Evolutionary conservation across 2,113 vertebrate genomes (phyloP).

Genomic region (Caranx melampygus): DNA sequence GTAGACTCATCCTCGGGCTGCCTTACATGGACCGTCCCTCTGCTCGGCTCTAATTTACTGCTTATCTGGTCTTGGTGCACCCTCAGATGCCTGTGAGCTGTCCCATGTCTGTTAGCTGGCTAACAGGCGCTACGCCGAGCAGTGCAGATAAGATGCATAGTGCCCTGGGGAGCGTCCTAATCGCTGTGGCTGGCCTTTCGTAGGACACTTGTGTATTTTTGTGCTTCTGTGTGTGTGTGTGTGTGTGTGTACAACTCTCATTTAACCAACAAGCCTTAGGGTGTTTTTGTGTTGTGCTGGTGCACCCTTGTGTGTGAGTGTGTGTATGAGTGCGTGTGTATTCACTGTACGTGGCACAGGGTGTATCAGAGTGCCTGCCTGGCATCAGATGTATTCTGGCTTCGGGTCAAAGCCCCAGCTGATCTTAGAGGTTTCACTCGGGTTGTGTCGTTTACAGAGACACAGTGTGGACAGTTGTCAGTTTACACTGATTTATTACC

Average conservation of each 20-base stretch:
- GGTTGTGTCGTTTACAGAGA: slow-evolving; percentile 33
- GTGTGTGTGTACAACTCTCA: background rate
- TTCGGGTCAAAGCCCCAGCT: slow-evolving; percentile 10
- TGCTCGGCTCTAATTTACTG: slow-evolving; percentile 31
- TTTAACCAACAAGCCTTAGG: slow-evolving; percentile 18
- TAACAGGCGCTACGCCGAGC: slow-evolving; percentile 11
- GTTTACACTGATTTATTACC: slow-evolving; percentile 56
- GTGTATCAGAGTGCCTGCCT: background rate
- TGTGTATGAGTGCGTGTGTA: slow-evolving; percentile 26
- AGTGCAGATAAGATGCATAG: slow-evolving; percentile 33
- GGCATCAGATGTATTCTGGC: slow-evolving; percentile 6
- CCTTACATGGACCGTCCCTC: background rate
- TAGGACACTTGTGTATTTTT: background rate
- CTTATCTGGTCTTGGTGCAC: slow-evolving; percentile 37
- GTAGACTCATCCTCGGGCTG: slow-evolving; percentile 8
- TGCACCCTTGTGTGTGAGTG: background rate
- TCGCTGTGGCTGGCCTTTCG: slow-evolving; percentile 27
- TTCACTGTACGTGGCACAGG: background rate
- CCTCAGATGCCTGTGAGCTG: slow-evolving; percentile 13
- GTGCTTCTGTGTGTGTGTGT: background rate
- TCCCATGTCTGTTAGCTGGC: slow-evolving; percentile 23
- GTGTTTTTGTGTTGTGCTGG: background rate
- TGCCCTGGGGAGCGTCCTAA: slow-evolving; percentile 25
- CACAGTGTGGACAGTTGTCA: slow-evolving; percentile 42
- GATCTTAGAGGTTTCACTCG: slow-evolving; percentile 14